These are phyloP conservation scores for Dichetophora obliterata DNA, from an alignment of 2,888 invertebrate genomes.

Conservation along the genomic window DNA sequence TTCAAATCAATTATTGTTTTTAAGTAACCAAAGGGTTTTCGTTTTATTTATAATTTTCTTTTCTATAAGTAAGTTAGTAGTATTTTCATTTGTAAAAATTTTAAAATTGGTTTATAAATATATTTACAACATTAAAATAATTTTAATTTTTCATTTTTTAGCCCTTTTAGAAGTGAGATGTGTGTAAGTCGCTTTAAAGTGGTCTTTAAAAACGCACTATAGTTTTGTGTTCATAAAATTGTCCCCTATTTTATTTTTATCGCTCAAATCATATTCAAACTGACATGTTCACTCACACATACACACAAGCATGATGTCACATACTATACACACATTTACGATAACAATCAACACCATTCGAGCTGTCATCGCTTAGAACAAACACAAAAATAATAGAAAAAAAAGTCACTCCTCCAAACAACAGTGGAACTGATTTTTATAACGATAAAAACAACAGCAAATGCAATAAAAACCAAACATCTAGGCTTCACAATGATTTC, in stretches of 20 bases:
- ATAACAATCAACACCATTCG: conserved; percentile 3
- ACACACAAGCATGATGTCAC: not conserved
- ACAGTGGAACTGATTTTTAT: not conserved
- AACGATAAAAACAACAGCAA: not conserved
- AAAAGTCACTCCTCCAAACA: not conserved
- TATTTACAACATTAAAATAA: too few species aligned
- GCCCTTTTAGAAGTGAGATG: too few species aligned
- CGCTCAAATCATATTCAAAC: conserved; percentile 4
- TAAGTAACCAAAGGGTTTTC: too few species aligned
- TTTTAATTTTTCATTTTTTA: too few species aligned
- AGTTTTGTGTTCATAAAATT: not conserved
- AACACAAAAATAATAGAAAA: not conserved
- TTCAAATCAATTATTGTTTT: too few species aligned
- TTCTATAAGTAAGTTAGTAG: too few species aligned
- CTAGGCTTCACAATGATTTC: conserved; percentile 7
- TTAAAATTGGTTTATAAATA: too few species aligned
- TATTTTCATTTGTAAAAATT: too few species aligned
- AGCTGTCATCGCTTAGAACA: conserved; percentile 7
- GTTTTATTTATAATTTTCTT: too few species aligned
- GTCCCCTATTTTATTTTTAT: not conserved
- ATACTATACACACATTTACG: not conserved
- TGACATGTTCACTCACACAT: not conserved
- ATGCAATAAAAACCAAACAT: not conserved
- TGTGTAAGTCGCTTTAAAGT: too few species aligned
- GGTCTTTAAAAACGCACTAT: too few species aligned